Evolutionary conservation across 2,797 vertebrate genomes (phyloP), one percentile per base, ranked within the genome.

Genomic region (Eulemur coronatus): DNA sequence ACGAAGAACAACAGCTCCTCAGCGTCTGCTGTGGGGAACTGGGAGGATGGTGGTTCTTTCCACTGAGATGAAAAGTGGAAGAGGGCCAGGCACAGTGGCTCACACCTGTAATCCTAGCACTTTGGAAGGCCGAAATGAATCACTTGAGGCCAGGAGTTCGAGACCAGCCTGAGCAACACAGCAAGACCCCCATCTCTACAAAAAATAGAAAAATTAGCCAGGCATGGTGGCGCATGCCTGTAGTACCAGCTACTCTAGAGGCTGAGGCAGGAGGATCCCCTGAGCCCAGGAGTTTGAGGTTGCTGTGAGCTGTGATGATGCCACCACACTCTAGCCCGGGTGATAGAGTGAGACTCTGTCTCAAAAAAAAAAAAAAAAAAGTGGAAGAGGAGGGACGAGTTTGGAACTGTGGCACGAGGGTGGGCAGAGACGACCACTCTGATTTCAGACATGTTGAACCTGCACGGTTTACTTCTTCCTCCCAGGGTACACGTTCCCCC

Each of bases 401-500:
- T 28, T 55, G 79, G 75, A 75, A 94, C 57, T 18, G 30, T 18
- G 41, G 41, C 26, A 30, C 3, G 59, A 67, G 59, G 11, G 61
- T 22, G 13, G 59, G 69, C 57, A 75, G 75, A 24, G n/a, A 26
- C 10, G 46, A 15, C 10, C 0, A 0, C 20, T 33, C 24, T 38
- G 35, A 15, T 18, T 63, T 38, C 43, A 72, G 52, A 17, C 11
- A 2, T 6, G 17, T 30, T 26, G 24, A 63, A 28, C 55, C 13
- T 4, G 52, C 15, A 9, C 28, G 38, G 33, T 38, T 11, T 18
- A 61, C 63, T 52, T 81, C 67, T 48, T 48, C 57, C 46, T 59
- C 13, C 0, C 0, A 0, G 4, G 7, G 18, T 41, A 33, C 24
- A 9, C 2, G 12, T 15, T 33, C 18, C 33, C 18, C 43, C 7